Base-by-base conservation (phyloP, 2,888 invertebrate species). In the Oscheius sp. region DNA sequence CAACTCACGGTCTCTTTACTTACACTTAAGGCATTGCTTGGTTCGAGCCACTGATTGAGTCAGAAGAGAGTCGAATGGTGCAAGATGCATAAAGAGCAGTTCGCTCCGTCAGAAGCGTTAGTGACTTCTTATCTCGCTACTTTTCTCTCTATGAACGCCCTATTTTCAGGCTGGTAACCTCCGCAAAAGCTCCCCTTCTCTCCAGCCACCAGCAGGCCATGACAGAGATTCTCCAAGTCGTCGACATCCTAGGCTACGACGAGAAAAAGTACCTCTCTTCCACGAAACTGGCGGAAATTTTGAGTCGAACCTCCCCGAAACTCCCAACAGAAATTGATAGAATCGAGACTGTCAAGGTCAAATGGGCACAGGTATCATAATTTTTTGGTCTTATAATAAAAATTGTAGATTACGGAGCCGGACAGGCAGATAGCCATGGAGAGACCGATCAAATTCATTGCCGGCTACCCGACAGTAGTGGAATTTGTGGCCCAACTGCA, bases 391-490 rank as follows among this genome's bases (percentile, higher is more conserved):
- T 13, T 51, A 37, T 7, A 4, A 9, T 0, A 5, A 50, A 5
- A 50, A 32, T 50, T 75, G 42, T 68, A 80, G 78, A 83, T 85
- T 35, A 76, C 79, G 0, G 80, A 78, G 29, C 87, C 87, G 4
- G 78, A 78, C 47, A 77, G 77, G 59, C 85, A 86, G 29, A 63
- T 79, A 3, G 80, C 80, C 5, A 63, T 80, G 10, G 86, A 87
- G 33, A 73, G 75, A 9, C 71, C 78, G 10, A 62, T 82, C 37
- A 70, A 78, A 62, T 87, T 87, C 73, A 80, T 81, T 33, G 79
- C 86, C 11, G 84, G 82, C 29, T 76, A 88, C 55, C 87, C 87
- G 13, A 84, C 84, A 33, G 83, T 82, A 11, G 75, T 86, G 13
- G 63, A 76, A 7, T 32, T 87, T 13, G 77, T 74, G 11, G 81